Evolutionary conservation across 2,113 vertebrate genomes (phyloP).

Genomic region (Butorides virescens): DNA sequence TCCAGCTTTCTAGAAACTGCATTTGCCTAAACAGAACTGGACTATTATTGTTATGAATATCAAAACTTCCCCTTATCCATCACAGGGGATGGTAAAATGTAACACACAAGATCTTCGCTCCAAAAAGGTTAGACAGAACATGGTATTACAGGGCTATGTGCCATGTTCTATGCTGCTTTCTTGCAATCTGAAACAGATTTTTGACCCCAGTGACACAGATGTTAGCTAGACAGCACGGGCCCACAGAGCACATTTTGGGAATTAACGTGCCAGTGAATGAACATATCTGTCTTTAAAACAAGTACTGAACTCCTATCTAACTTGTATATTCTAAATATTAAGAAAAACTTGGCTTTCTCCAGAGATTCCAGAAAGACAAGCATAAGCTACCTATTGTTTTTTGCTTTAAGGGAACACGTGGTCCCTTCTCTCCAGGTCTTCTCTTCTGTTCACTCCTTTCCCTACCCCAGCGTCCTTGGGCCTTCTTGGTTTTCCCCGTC

Average conservation of each 20-base stretch:
- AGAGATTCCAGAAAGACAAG: not conserved
- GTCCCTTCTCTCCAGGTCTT: not conserved
- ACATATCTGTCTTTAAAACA: not conserved
- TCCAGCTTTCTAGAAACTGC: not conserved
- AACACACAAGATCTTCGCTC: not conserved
- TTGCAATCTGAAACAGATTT: not conserved
- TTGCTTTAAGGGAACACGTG: not conserved
- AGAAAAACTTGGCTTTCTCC: not conserved
- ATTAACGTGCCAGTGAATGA: not conserved
- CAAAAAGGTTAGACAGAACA: not conserved
- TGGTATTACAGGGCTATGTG: not conserved
- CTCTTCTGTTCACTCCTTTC: not conserved
- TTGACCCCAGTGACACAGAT: not conserved
- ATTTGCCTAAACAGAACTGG: not conserved
- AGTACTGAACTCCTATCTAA: not conserved
- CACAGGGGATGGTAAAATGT: not conserved
- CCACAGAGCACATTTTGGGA: not conserved
- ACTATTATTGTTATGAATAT: not conserved
- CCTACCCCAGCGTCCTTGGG: not conserved
- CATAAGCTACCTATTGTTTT: not conserved
- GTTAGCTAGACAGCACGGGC: not conserved
- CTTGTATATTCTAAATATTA: not conserved
- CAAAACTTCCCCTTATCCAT: not conserved
- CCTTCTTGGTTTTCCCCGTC: not conserved
- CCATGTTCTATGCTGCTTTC: not conserved